Base-by-base conservation (phyloP, 2,888 invertebrate genomes). In the Terebella lapidaria region DNA sequence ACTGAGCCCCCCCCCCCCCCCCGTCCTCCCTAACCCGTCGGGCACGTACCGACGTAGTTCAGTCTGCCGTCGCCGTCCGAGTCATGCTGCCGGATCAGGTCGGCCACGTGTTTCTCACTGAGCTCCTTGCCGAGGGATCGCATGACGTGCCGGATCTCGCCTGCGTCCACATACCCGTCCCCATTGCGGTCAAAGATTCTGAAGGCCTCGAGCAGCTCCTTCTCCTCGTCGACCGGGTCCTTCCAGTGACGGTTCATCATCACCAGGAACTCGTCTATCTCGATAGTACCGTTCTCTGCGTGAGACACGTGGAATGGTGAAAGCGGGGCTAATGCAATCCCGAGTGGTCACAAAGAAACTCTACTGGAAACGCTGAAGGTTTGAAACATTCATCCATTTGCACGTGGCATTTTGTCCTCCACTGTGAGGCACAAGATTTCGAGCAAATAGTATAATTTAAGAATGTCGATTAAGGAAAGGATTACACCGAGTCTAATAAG, bases 141-240 rank as follows among this genome's bases (percentile, higher is more conserved):
- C 58, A 58, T 58, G n/a, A 61, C 58, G 51, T 24, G 55, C 3
- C 30, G 24, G 52, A 61, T 61, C 29, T 61, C 61, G 2, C 51
- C 58, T 10, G 61, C 61, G 27, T 58, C 61, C 26, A 61, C 61
- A 25, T 35, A 61, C n/a, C 61, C 61, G 26, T 58, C 61, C 10
- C 45, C 30, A 25, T 61, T 46, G 5, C 58, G 47, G 56, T 61
- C 61, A 58, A 61, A 61, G 27, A 61, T 57, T 54, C 53, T 22
- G 5, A 61, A 61, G 22, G 61, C 61, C 3, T 54, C 49, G 22
- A 22, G 24, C 28, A 61, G 47, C 26, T 61, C 61, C 28, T 54
- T 29, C 24, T 61, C 61, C 51, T 61, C 61, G 45, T 58, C 54
- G 25, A 55, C 49, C 2, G 61, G 61, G 26, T 61, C 61, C 20